Percentiles rank a stretch among this genome's conserved stretches.
phyloP scores from a whole-genome alignment of 2,113 vertebrate species.

The Marmota monax region DNA sequence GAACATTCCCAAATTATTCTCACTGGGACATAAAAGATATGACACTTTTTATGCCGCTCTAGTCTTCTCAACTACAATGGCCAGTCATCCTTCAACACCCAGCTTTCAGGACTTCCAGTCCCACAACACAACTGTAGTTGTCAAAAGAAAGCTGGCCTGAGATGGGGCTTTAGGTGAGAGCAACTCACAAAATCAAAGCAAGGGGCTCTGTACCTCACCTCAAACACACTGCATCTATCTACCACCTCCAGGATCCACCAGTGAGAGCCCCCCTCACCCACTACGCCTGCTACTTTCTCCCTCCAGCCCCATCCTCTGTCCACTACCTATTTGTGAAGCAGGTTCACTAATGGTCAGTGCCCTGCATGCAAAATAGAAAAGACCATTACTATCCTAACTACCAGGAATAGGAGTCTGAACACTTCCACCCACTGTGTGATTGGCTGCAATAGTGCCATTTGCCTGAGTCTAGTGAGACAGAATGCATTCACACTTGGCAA shows the following conservation, averaged over 20 bases:
- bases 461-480: background rate
- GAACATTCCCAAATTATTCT: background rate
- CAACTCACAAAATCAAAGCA: background rate
- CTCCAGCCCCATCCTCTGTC: background rate
- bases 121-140: background rate
- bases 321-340: background rate
- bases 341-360: too few relatives aligned
- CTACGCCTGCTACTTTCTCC: background rate
- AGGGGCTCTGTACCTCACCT: background rate
- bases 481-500: background rate
- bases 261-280: fast-evolving
- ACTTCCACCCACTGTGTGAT: background rate
- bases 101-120: background rate
- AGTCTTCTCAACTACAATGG: background rate
- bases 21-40: background rate
- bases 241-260: background rate
- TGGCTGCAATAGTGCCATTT: background rate
- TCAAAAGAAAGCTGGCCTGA: background rate
- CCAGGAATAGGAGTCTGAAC: background rate
- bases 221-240: too few relatives aligned
- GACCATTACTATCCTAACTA: background rate
- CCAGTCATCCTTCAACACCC: background rate
- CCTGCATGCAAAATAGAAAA: background rate
- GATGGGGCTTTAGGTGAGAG: background rate
- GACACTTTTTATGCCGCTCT: background rate